Evolutionary conservation across 1,140 invertebrate species (phyloP).

Genomic region (Diorhabda carinulata): DNA sequence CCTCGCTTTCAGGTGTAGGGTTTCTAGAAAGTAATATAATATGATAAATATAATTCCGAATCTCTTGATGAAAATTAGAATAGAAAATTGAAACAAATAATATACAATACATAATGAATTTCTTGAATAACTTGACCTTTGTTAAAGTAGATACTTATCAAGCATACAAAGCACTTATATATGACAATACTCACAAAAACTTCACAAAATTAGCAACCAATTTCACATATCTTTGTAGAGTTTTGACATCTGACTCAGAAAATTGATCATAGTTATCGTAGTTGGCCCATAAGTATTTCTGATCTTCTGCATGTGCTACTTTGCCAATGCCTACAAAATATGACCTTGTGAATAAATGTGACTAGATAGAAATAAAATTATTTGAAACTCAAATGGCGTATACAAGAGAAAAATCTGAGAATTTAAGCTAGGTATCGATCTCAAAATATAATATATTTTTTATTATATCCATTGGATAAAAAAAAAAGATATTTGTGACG

Average conservation of each 20-base stretch:
- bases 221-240: conserved; percentile 5
- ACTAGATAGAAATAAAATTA: too few species aligned
- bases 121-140: too few species aligned
- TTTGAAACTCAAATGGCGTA: too few species aligned
- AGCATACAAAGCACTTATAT: background rate
- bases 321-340: conserved; percentile 12
- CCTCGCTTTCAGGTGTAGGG: conserved; percentile 8
- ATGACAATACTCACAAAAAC: conserved; percentile 9
- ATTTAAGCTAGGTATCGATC: too few species aligned
- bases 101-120: too few species aligned
- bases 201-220: conserved; percentile 12
- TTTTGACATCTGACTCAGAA: conserved; percentile 13
- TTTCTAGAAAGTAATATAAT: conserved; percentile 2
- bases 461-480: too few species aligned
- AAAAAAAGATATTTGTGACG: too few species aligned
- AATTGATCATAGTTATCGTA: background rate
- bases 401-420: too few species aligned
- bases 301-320: conserved; percentile 11
- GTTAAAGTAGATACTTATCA: too few species aligned
- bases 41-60: background rate
- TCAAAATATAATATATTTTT: too few species aligned
- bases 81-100: too few species aligned
- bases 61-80: too few species aligned
- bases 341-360: background rate
- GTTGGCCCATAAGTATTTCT: conserved; percentile 13